A percentile compares a stretch with the other conserved stretches of the same genome.
These are phyloP conservation scores for Bradypus variegatus DNA, from an alignment of 2,797 vertebrate genomes.

Conservation along the genomic window DNA sequence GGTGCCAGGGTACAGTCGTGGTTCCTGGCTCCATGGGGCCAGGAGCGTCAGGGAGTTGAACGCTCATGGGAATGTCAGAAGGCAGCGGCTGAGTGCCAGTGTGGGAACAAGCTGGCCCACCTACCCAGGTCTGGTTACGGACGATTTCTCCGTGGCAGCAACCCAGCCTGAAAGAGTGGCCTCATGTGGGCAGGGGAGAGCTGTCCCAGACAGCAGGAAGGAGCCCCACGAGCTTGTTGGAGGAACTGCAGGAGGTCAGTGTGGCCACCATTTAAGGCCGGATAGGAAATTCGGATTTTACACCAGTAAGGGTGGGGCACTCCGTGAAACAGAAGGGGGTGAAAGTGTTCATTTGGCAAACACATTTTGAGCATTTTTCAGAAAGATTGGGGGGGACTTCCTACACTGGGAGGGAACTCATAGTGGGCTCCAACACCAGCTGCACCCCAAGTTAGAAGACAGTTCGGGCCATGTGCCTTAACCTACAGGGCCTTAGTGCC, in stretches of 20 bases:
- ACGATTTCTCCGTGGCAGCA: background rate
- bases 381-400: background rate
- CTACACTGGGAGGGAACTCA: background rate
- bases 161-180: background rate
- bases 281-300: background rate
- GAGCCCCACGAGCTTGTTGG: background rate
- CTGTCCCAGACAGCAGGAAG: background rate
- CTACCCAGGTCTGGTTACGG: background rate
- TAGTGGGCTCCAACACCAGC: background rate
- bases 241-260: background rate
- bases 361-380: background rate
- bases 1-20: fast-evolving
- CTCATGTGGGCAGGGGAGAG: background rate
- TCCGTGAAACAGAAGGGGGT: background rate
- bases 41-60: fast-evolving
- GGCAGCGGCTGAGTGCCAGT: no score
- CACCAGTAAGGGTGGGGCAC: background rate
- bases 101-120: background rate
- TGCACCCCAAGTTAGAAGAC: background rate
- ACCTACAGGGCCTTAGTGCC: background rate
- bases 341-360: background rate
- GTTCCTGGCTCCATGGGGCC: background rate
- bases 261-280: fast-evolving
- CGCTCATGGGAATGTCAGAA: no score
- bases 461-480: background rate